These are phyloP conservation scores for Diaphora mendica DNA, from an alignment of 2,888 invertebrate species.

Conservation along the genomic window DNA sequence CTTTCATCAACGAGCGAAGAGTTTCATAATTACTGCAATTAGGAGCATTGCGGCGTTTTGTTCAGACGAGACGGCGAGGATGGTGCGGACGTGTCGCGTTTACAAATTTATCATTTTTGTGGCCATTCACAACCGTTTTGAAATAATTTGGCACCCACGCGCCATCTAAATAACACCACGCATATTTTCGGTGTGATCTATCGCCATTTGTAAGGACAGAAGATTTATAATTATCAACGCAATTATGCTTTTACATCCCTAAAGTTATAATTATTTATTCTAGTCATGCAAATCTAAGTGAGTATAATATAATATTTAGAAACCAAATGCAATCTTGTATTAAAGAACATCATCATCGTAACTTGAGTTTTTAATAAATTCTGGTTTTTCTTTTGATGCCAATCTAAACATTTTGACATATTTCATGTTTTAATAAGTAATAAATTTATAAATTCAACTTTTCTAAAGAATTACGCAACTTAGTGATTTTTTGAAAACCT, in stretches of 20 bases:
- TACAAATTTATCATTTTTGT: conserved; percentile 74
- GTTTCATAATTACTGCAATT: conserved; percentile 83
- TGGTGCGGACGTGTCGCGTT: conserved; percentile 73
- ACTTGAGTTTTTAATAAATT: too few species aligned
- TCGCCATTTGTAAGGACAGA: conserved; percentile 34
- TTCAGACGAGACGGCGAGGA: conserved; percentile 64
- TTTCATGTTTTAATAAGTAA: too few species aligned
- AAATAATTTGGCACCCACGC: conserved; percentile 53
- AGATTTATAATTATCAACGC: conserved; percentile 39
- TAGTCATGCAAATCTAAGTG: conserved; percentile 42
- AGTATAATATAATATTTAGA: conserved; percentile 35
- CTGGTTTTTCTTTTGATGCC: too few species aligned
- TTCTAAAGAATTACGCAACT: too few species aligned
- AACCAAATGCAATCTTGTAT: conserved; percentile 31
- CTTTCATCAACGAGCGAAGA: conserved; percentile 83
- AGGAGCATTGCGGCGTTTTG: conserved; percentile 75
- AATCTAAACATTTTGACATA: too few species aligned
- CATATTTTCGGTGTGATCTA: conserved; percentile 41
- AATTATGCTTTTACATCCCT: conserved; percentile 30
- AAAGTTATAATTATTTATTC: conserved; percentile 23
- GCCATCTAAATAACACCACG: conserved; percentile 33
- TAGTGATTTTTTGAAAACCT: too few species aligned
- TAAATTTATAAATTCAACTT: too few species aligned
- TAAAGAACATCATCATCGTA: too few species aligned
- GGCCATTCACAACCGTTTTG: conserved; percentile 56